Conservation (phyloP, 2,797 vertebrate species). For the Stomatorhinus walkeri region DNA sequence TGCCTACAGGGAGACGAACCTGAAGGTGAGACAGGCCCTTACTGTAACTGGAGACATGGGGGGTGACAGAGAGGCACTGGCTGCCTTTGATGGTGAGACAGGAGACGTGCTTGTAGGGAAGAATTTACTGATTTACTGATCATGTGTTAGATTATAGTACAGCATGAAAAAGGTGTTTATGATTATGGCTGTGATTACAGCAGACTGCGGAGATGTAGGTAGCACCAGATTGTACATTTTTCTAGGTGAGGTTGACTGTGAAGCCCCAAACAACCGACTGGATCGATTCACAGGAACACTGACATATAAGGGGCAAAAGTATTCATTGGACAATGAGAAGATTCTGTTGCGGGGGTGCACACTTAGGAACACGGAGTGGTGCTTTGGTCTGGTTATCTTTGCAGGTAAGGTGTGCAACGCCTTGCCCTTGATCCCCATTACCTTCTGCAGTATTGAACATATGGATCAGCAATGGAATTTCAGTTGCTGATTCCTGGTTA, state of each 20-base stretch:
- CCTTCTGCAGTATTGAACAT: background rate
- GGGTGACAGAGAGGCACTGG: conserved; percentile 67
- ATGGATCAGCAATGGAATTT: background rate
- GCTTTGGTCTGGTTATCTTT: conserved; percentile 86
- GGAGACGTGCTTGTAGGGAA: background rate
- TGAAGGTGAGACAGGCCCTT: conserved; percentile 88
- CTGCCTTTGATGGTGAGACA: conserved; percentile 74
- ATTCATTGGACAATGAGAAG: conserved; percentile 78
- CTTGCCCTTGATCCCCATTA: background rate
- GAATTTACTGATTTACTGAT: background rate
- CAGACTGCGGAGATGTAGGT: background rate
- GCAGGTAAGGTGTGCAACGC: conserved; percentile 65
- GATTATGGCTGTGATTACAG: background rate
- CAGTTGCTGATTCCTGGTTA: background rate
- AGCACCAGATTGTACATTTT: background rate
- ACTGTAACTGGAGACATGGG: conserved; percentile 78
- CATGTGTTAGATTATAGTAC: background rate
- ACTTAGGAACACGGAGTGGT: conserved; percentile 91
- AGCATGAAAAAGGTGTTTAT: background rate
- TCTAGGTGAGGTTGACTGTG: conserved; percentile 78
- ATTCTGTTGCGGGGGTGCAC: conserved; percentile 84
- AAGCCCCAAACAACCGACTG: conserved; percentile 87
- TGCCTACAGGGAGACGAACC: conserved; percentile 79
- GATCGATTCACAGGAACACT: conserved; percentile 81
- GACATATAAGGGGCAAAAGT: conserved; percentile 60